Evolutionary conservation across 2,113 vertebrate species (phyloP).

Genomic region (Cnemophilus loriae): DNA sequence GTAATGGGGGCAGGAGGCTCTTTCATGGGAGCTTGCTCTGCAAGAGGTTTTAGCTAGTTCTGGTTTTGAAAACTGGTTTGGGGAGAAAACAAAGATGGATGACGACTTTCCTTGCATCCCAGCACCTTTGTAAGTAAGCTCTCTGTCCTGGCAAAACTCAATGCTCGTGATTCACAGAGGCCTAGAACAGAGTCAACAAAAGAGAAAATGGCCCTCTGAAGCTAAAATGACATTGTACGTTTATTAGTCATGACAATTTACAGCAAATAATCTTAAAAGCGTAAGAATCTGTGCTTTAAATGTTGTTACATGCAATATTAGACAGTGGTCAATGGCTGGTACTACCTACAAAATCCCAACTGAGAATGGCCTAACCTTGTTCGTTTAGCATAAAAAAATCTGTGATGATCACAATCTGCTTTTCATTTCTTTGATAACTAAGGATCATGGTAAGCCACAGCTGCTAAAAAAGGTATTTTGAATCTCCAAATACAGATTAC

Average conservation of each 20-base stretch:
- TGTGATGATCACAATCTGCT: not conserved
- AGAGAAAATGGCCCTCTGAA: not conserved
- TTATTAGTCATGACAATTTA: not conserved
- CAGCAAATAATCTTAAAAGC: not conserved
- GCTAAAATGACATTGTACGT: not conserved
- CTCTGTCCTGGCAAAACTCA: not conserved
- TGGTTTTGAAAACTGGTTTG: conserved; percentile 6
- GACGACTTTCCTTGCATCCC: not conserved
- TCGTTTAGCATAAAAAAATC: not conserved
- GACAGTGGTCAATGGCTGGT: not conserved
- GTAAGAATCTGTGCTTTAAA: not conserved
- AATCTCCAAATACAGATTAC: not conserved
- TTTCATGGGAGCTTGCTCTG: not conserved
- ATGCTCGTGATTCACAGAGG: not conserved
- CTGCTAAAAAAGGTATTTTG: not conserved
- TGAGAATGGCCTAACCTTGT: not conserved
- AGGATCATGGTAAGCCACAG: not conserved
- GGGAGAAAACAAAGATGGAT: not conserved
- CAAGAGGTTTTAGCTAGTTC: not conserved
- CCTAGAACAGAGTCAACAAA: not conserved
- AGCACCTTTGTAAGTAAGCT: not conserved
- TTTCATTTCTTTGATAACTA: not conserved
- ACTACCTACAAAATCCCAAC: not conserved
- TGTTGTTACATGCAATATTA: not conserved
- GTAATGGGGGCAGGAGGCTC: not conserved